phyloP scores from a whole-genome alignment of 2,888 invertebrate species.

The Asteroscopus sphinx region DNA sequence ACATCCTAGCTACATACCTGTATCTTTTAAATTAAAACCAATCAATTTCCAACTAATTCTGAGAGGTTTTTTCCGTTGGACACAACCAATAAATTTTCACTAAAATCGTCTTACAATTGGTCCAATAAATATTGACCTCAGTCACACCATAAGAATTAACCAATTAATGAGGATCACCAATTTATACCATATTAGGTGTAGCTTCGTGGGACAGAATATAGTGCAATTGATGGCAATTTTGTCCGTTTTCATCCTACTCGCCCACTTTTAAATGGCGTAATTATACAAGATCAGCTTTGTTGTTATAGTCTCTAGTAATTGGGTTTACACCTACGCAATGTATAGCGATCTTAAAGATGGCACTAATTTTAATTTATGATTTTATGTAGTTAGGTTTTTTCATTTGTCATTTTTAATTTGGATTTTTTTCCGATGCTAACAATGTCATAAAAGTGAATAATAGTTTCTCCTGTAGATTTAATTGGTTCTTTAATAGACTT shows the following conservation, averaged over 20 bases:
- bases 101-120: constrained; percentile 58
- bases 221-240: constrained; percentile 64
- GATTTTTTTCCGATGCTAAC: not conserved
- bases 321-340: constrained; percentile 45
- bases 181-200: constrained; percentile 69
- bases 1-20: not conserved
- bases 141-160: constrained; percentile 63
- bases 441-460: not conserved
- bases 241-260: constrained; percentile 53
- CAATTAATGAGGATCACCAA: constrained; percentile 70
- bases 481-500: no score
- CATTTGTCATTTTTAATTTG: constrained; percentile 19
- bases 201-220: constrained; percentile 58
- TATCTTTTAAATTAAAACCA: constrained; percentile 26
- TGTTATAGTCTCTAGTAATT: constrained; percentile 43
- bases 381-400: constrained; percentile 2
- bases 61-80: not conserved
- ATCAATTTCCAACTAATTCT: not conserved
- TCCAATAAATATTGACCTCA: constrained; percentile 58
- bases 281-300: constrained; percentile 47
- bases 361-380: constrained; percentile 30
- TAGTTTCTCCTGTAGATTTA: no score
- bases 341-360: constrained; percentile 20
- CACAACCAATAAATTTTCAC: constrained; percentile 49
- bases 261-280: constrained; percentile 63